Evolutionary conservation across 2,888 invertebrate genomes (phyloP), one percentile per base, ranked within the genome.

Genomic region (Toxonevra muliebris): DNA sequence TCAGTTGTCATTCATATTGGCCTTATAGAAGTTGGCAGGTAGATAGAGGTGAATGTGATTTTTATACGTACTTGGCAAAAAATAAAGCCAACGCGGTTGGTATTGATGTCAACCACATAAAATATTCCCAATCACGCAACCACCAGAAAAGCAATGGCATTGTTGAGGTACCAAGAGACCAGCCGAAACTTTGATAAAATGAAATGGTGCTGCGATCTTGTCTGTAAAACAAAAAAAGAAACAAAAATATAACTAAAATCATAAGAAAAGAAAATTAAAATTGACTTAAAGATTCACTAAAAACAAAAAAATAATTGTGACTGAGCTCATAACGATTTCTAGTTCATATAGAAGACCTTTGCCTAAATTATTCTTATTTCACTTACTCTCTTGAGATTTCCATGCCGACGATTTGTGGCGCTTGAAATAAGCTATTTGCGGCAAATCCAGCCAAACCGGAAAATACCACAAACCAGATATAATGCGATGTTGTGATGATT

Each of bases 131-230:
- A 74, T 87, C 84, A 69, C 86, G 81, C 17, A 86, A 76, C 72
- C 81, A 81, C 88, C 88, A 88, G 78, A 84, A 87, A 9, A 88
- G 76, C 68, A 88, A 69, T 0, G 88, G 87, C 83, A 88, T 84
- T 69, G 86, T 43, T 52, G 87, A 84, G 17, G 87, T 82, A 30
- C 88, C 88, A 17, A 85, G 65, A n/a, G 87, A 87, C 87, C 88
- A 88, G 48, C 86, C 87, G 15, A 87, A 75, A 73, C 86, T 86
- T 75, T 88, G 88, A 65, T 86, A 75, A 80, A 88, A 86, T 13
- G 86, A 86, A 58, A 88, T 86, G 30, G 82, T 81, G 65, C 87
- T 86, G 70, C 88, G 83, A 76, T 86, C 85, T 74, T 87, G 85
- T 65, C 86, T 85, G 65, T 15, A 72, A 71, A 70, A 17, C 4